phyloP scores from a whole-genome alignment of 2,888 invertebrate genomes.

The Opisthograptis luteolata region DNA sequence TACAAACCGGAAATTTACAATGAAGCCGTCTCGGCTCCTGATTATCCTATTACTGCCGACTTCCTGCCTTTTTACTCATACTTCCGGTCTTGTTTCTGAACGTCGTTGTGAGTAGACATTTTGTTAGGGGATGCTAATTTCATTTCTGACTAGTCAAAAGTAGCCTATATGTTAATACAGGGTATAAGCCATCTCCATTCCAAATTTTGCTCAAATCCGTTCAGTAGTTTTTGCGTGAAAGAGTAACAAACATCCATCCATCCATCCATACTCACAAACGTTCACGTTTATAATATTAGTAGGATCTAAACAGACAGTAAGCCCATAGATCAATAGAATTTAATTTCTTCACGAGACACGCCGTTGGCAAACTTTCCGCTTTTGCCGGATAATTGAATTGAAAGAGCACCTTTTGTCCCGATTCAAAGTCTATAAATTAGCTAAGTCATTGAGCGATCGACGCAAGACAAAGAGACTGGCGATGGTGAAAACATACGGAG shows the following conservation, averaged over 20 bases:
- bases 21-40: constrained; percentile 9
- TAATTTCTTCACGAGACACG: constrained; percentile 13
- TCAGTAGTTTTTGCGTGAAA: too few relatives aligned
- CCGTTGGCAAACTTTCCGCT: constrained; percentile 38
- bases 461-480: constrained; percentile 37
- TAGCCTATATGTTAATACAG: too few relatives aligned
- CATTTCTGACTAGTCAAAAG: too few relatives aligned
- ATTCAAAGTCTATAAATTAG: constrained; percentile 40
- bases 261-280: too few relatives aligned
- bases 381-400: constrained; percentile 47
- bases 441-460: constrained; percentile 41
- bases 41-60: constrained; percentile 31
- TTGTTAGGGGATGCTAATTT: constrained; percentile 13
- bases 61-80: too few relatives aligned
- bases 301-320: background rate
- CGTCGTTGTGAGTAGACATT: constrained; percentile 23
- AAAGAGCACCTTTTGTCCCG: constrained; percentile 41
- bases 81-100: constrained; percentile 28
- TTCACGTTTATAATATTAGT: too few relatives aligned
- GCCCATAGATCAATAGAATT: background rate
- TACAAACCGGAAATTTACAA: constrained; percentile 8
- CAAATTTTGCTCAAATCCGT: too few relatives aligned
- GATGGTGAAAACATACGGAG: constrained; percentile 13
- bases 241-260: too few relatives aligned
- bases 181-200: too few relatives aligned